phyloP scores from a whole-genome alignment of 30 jellyfish, hydroid and myxozoan genomes.

The Mastigias papua region DNA sequence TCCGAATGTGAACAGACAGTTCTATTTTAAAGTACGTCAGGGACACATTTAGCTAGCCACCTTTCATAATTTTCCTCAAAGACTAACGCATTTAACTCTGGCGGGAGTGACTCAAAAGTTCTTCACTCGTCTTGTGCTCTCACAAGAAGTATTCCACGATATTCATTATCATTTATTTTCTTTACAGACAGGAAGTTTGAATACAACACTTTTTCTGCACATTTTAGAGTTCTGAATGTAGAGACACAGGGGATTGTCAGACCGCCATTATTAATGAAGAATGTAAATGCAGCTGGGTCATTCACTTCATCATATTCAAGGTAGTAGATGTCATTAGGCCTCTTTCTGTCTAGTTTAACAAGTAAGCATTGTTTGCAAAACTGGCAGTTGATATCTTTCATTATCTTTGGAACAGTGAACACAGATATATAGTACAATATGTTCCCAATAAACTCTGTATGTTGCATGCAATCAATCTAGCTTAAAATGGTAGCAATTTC shows the following conservation, averaged over 20 bases:
- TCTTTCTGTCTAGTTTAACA: neutral
- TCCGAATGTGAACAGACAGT: constrained; percentile 7
- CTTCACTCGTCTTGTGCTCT: neutral
- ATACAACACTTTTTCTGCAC: constrained; percentile 1
- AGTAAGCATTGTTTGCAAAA: neutral
- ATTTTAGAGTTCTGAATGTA: neutral
- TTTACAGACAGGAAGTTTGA: constrained; percentile 4
- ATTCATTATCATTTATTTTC: neutral
- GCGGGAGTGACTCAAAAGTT: neutral
- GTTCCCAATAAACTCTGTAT: neutral
- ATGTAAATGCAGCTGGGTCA: constrained; percentile 1
- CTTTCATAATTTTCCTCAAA: constrained; percentile 35
- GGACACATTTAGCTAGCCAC: constrained; percentile 18
- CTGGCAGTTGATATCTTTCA: constrained; percentile 14
- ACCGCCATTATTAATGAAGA: neutral
- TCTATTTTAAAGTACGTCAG: constrained; percentile 8
- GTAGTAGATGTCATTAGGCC: neutral
- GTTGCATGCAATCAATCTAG: neutral
- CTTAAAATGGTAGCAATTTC: neutral
- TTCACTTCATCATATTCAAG: too few species aligned
- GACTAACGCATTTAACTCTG: neutral
- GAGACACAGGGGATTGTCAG: neutral
- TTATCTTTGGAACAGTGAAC: constrained; percentile 24
- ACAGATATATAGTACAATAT: constrained; percentile 31
- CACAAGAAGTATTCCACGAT: neutral